phyloP scores from a whole-genome alignment of 2,888 invertebrate species.

The Esperia sulphurella region DNA sequence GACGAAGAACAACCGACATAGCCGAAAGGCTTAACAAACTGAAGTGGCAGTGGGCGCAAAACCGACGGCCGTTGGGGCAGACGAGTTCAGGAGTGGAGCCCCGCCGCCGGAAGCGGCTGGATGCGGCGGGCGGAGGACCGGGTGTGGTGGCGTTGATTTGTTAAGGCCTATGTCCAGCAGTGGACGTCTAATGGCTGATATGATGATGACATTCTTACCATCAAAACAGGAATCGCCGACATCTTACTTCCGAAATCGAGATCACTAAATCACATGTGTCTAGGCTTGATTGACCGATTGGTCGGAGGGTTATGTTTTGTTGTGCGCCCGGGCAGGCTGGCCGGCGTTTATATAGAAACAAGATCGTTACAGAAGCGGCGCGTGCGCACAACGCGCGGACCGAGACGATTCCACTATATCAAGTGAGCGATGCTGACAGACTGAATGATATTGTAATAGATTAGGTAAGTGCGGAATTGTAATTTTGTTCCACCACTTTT shows the following conservation, averaged over 20 bases:
- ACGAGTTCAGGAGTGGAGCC: too few relatives aligned
- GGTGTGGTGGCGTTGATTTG: too few relatives aligned
- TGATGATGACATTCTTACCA: constrained; percentile 28
- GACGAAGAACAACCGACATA: too few relatives aligned
- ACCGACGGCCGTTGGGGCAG: too few relatives aligned
- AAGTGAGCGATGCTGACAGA: background rate
- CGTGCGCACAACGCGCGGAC: constrained; percentile 2
- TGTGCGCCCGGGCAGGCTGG: background rate
- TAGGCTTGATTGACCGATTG: background rate
- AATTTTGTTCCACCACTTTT: too few relatives aligned
- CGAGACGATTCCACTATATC: constrained; percentile 11
- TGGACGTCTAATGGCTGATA: too few relatives aligned
- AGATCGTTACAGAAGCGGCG: constrained; percentile 4
- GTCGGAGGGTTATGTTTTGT: background rate
- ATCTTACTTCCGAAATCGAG: constrained; percentile 25
- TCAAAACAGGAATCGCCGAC: constrained; percentile 35
- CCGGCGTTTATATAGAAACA: constrained; percentile 9
- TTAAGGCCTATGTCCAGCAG: too few relatives aligned
- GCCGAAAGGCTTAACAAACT: too few relatives aligned
- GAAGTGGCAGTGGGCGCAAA: too few relatives aligned
- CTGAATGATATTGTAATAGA: background rate
- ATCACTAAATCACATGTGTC: constrained; percentile 35
- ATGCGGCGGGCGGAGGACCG: too few relatives aligned
- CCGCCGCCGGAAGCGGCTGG: too few relatives aligned
- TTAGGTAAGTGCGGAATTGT: too few relatives aligned